Evolutionary conservation across 2,113 vertebrate species (phyloP), one percentile per base, ranked within the genome.

Genomic region (Triplophysa tibetana): DNA sequence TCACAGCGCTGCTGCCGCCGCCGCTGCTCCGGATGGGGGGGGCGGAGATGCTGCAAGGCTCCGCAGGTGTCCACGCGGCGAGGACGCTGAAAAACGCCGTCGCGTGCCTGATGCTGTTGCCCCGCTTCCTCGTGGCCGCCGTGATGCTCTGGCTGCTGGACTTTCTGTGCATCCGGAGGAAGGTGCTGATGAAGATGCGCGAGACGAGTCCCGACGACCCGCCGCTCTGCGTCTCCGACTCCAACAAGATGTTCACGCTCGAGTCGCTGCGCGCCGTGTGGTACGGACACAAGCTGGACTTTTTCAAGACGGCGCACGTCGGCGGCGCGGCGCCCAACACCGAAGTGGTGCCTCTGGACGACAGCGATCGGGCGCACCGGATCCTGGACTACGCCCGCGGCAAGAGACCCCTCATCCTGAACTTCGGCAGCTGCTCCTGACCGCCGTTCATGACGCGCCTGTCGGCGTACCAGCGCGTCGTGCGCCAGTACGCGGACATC

Each of bases 391-490:
- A 94, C 81, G 94, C 94, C 76, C 94, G 92, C 45, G 96, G 94
- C 74, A 88, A 88, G 83, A 91, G 98, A 88, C 98, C 97, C 29
- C 95, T 99, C 84, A 93, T 99, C 81, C 93, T 99, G 43, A 99
- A 98, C 90, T 99, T 99, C 86, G 97, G 98, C 83, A 99, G 98
- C 93, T 98, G 96, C 93, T 98, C 97, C 94, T 99, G 98, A 99
- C 98, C 98, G 48, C 98, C 98, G 24, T 99, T 99, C 91, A 99
- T 98, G 97, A 97, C 95, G 91, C 98, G 98, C 65, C 93, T 99
- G 92, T 89, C 95, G 84, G 95, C 98, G 84, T 98, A 98, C 89
- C 94, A 93, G 89, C 95, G 96, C 89, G 93, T 99, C 87, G 96
- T 94, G 74, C 88, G 93, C 86, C 95, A 95, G 89, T 98, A 96